Evolutionary conservation across 2,888 invertebrate species (phyloP), one percentile per base, ranked within the genome.

Genomic region (Sycophila texana): DNA sequence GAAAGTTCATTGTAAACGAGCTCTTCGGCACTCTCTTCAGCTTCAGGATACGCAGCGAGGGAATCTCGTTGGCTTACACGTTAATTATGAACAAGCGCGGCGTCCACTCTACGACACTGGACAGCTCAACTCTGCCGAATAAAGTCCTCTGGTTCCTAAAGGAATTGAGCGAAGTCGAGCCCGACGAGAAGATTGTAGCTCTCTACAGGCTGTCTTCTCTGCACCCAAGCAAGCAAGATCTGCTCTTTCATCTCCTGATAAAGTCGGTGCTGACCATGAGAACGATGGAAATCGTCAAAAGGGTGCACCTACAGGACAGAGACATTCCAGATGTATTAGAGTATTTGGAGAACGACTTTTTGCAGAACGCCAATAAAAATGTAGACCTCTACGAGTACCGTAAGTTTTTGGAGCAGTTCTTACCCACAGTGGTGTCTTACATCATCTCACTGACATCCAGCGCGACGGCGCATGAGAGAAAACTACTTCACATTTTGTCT

Each of bases 141-240:
- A 82, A 86, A 77, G 80, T 89, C 22, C 67, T 84, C 4, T 89
- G 89, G 89, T 86, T 89, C 51, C 70, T 89, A 20, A 83, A 83
- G 49, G 89, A 89, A 77, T 68, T 89, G n/a, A 75, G 79, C n/a
- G 80, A 86, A 75, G 79, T 86, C 10, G 53, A 66, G 7, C 86
- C 86, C 14, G 85, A 86, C 51, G 75, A 81, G n/a, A 80, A 80
- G 26, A 81, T 84, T 58, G 79, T 80, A n/a, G 81, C 82, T 57
- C 82, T 84, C 74, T 82, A 82, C 20, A 2, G 53, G 10, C 53
- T 68, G 5, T 26, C 79, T 1, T 65, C 67, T 72, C 74, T 74
- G 1, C 65, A 79, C 14, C 57, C 67, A 4, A 55, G 74, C 20
- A 74, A 80, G 26, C 81, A 82, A 53, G 72, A 82, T 65, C 74